Conservation (phyloP, 1,140 invertebrate genomes). For the Megalonaias nervosa region DNA sequence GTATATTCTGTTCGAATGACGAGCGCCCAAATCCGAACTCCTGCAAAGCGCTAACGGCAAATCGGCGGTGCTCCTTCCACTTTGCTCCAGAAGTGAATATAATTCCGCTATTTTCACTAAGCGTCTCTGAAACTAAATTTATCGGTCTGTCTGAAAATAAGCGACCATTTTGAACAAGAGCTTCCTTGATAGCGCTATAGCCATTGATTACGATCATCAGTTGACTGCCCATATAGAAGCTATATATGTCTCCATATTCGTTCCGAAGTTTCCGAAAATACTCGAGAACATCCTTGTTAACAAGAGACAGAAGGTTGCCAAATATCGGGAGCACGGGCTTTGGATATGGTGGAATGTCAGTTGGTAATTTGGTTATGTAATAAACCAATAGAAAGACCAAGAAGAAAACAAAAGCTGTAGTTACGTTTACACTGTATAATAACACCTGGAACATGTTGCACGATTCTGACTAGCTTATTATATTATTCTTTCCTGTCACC, state of each 20-base stretch:
- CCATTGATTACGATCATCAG: conserved; percentile 44
- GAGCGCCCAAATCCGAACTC: conserved; percentile 82
- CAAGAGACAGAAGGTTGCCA: conserved; percentile 34
- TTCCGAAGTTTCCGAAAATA: conserved; percentile 18
- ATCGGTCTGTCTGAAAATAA: conserved; percentile 40
- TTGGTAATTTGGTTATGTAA: too few relatives aligned
- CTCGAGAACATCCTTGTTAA: conserved; percentile 15
- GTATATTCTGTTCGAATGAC: too few relatives aligned
- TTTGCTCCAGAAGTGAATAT: conserved; percentile 79
- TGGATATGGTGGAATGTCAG: too few relatives aligned
- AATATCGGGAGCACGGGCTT: conserved; percentile 25
- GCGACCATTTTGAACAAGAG: conserved; percentile 42
- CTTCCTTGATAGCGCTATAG: conserved; percentile 42
- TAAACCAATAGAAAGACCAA: too few relatives aligned
- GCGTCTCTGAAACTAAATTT: conserved; percentile 11
- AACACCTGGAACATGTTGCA: too few relatives aligned
- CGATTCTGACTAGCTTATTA: too few relatives aligned
- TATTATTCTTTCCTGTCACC: too few relatives aligned
- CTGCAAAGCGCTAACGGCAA: conserved; percentile 81
- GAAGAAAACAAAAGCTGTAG: too few relatives aligned
- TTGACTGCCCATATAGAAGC: conserved; percentile 29
- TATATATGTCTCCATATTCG: conserved; percentile 49
- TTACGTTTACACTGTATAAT: too few relatives aligned
- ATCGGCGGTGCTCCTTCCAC: conserved; percentile 89
- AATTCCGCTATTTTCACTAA: conserved; percentile 35